Base-by-base conservation (phyloP, 2,797 vertebrate species). In the Tragopan temminckii region DNA sequence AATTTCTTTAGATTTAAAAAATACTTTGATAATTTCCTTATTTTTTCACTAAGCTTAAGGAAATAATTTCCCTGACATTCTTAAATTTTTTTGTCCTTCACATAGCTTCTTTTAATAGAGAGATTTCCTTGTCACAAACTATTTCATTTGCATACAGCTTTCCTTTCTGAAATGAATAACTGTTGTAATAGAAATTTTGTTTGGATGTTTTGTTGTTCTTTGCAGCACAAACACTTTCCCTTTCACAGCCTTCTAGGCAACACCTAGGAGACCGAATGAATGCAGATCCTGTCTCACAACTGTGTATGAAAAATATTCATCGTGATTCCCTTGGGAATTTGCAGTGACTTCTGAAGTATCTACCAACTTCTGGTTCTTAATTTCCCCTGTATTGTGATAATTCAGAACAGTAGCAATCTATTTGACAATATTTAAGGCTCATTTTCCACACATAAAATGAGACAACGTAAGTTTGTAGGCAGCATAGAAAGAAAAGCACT, bases 261-360 rank as follows among this genome's bases (percentile, higher is more conserved):
- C 62, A 72, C 31, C 66, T 29, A 72, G 50, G 55, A 85, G 36
- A 89, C 63, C 29, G 59, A 88, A 70, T 7, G 59, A 46, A 85
- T 50, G 35, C 27, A 84, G 62, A 63, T 59, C 50, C 58, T 35
- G 25, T 75, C 38, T 84, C 46, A 88, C n/a, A 69, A n/a, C 62
- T 45, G 18, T 0, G 0, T 40, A 17, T 20, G 8, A 85, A 87
- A 76, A 94, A 55, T 79, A 89, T 69, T 81, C 46, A 59, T 18
- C 70, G 4, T 63, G 36, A 70, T 76, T 81, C 61, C 36, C 43
- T 70, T 45, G 70, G 74, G 74, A 94, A 61, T 84, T 76, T 80
- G 43, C 67, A 46, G 43, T 79, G 77, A 68, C 80, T 88, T 96
- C 74, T 93, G 46, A 58, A 79, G 15, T 59, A 71, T 42, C 61